phyloP scores from a whole-genome alignment of 2,888 invertebrate species.

The Troglohyphantes excavatus region DNA sequence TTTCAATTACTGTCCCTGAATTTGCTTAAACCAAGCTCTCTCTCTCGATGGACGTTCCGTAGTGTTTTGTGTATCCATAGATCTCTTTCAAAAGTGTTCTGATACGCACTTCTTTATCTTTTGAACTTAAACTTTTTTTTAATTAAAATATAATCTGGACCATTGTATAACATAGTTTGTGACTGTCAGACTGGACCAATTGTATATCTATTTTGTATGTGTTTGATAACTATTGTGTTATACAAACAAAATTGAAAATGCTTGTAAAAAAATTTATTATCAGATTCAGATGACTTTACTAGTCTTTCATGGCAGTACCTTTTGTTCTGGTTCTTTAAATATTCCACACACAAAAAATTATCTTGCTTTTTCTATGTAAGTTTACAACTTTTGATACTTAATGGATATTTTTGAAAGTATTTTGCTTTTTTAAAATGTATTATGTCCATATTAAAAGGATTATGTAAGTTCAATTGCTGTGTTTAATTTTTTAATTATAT shows the following conservation, averaged over 20 bases:
- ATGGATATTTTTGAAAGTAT: constrained; percentile 50
- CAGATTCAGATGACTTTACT: constrained; percentile 13
- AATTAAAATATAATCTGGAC: not conserved
- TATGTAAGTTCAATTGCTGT: not conserved
- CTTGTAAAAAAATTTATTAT: not conserved
- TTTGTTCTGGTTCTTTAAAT: constrained; percentile 15
- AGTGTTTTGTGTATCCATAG: constrained; percentile 38
- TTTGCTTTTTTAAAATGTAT: constrained; percentile 58
- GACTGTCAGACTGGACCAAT: not conserved
- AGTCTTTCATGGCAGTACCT: constrained; percentile 25
- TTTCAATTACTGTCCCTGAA: constrained; percentile 15
- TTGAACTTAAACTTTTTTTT: not conserved
- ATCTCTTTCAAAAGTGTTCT: constrained; percentile 2
- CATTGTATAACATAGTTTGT: not conserved
- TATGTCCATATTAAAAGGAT: constrained; percentile 48
- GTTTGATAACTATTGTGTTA: constrained; percentile 3
- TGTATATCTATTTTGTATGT: not conserved
- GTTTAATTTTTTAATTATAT: not conserved
- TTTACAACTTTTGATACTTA: constrained; percentile 61
- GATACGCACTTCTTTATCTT: constrained; percentile 13
- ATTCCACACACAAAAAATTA: not conserved
- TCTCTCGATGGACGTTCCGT: constrained; percentile 21
- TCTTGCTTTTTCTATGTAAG: constrained; percentile 37
- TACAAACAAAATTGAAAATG: not conserved
- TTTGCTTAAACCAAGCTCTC: constrained; percentile 31